Base-by-base conservation (phyloP, 2,888 invertebrate species). In the Acanthopleura granulata region DNA sequence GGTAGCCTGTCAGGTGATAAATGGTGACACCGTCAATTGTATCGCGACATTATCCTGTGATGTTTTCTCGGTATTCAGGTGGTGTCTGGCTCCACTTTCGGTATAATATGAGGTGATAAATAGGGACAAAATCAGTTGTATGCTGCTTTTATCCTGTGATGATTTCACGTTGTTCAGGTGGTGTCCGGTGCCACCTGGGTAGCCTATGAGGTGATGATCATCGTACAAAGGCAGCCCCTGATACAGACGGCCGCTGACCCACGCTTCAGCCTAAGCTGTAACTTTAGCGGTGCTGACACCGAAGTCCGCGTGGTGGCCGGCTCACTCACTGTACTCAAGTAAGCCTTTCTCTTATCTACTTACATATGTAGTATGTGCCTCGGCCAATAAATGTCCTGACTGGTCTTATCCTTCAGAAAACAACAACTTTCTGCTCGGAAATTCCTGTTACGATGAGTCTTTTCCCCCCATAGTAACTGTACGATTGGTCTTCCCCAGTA, bases 261-360 rank as follows among this genome's bases (percentile, higher is more conserved):
- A 22, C 66, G 66, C 27, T 22, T 66, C 29, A 16, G 27, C 16
- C 66, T 66, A 3, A 66, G 66, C 66, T 66, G 66, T 27, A 66
- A 66, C 29, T 66, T 66, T 27, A 66, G 12, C 22, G 66, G 66
- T 6, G 22, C 25, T 16, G 27, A 6, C 3, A 27, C 29, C 6
- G 66, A 66, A 16, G 66, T 22, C 66, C 15, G 22, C 3, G 66
- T 66, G 18, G 66, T 57, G 18, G 57, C 22, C 22, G 57, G 57
- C 57, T 57, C 57, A 4, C 57, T 57, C 57, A 22, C 18, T 12
- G 57, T 57, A 1, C 57, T 57, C 18, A 57, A 12, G 57, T 57
- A 57, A n/a, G 57, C 6, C 22, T 57, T 57, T 40, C 40, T 40
- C 40, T 40, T 40, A 40, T 9, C 4, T 40, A 40, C n/a, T n/a